These are phyloP conservation scores for Genyomyrus donnyi DNA, from an alignment of 2,113 vertebrate genomes.

Conservation along the genomic window DNA sequence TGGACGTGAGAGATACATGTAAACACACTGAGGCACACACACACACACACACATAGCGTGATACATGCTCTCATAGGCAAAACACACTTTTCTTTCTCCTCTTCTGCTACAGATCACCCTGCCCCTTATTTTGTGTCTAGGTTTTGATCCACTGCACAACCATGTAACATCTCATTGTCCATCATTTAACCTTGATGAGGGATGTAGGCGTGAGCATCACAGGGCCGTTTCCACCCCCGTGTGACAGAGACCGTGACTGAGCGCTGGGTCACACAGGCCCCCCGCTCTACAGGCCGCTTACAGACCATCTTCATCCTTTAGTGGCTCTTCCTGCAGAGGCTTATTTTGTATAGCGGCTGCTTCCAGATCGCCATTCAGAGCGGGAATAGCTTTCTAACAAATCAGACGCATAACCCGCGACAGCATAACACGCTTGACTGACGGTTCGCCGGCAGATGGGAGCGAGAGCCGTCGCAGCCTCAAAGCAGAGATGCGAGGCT, in stretches of 20 bases:
- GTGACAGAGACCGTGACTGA: neutral
- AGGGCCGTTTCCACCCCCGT: neutral
- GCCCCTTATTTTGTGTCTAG: neutral
- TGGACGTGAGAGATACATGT: neutral
- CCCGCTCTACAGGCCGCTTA: neutral
- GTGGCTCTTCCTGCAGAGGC: neutral
- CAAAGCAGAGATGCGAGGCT: neutral
- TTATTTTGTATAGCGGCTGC: neutral
- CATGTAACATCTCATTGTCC: neutral
- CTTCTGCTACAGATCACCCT: neutral
- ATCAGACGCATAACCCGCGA: neutral
- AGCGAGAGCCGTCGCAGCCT: neutral
- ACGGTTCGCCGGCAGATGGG: neutral
- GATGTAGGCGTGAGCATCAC: neutral
- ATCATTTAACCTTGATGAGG: neutral
- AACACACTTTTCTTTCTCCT: neutral
- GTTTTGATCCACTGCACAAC: neutral
- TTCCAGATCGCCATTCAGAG: neutral
- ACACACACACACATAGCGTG: conserved; percentile 46
- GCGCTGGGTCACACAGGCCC: neutral
- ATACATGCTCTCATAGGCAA: neutral
- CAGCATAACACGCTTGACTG: neutral
- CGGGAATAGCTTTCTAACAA: neutral
- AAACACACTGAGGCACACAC: neutral
- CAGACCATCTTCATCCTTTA: neutral